Evolutionary conservation across 2,797 vertebrate species (phyloP), one percentile per base, ranked within the genome.

Genomic region (Fratercula arctica): DNA sequence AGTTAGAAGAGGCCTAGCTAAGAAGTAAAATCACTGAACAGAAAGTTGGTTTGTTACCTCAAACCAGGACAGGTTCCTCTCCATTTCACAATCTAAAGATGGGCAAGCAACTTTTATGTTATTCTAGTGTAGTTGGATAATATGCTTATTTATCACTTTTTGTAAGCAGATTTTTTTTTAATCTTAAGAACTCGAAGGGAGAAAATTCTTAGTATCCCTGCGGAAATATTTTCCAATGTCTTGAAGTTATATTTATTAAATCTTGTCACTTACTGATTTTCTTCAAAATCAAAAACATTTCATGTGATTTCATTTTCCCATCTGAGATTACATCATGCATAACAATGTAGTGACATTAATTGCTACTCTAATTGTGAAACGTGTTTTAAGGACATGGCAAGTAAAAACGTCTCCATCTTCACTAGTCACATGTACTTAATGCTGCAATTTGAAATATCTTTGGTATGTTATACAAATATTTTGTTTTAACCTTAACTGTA

Each of bases 281-380:
- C 26, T 93, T 85, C 26, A 91, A 82, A 86, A 87, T 61, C 25
- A 59, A 29, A 77, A 91, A 51, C 43, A 50, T 45, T 81, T 93
- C 50, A 5, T 76, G 37, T 95, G 85, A 95, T 95, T 96, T 95
- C 50, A 93, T 95, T 95, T 93, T 95, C 90, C 96, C 94, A 87
- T 95, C 77, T 93, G 95, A 91, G 59, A 95, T 96, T 89, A 93
- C 89, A 84, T 93, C 83, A 86, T 72, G 54, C 89, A 95, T 95
- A 94, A 94, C 94, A 94, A 95, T 81, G 85, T 56, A 77, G 51
- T 97, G 91, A 96, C 23, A 67, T 94, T 72, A 77, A 84, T 85
- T 86, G 33, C 46, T 73, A 33, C 57, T 85, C 13, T 89, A 74
- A 53, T 56, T 67, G 28, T 91, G 79, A 80, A 97, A 94, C 1